Evolutionary conservation across 2,888 invertebrate species (phyloP).

Genomic region (Hyposoter dolosus): DNA sequence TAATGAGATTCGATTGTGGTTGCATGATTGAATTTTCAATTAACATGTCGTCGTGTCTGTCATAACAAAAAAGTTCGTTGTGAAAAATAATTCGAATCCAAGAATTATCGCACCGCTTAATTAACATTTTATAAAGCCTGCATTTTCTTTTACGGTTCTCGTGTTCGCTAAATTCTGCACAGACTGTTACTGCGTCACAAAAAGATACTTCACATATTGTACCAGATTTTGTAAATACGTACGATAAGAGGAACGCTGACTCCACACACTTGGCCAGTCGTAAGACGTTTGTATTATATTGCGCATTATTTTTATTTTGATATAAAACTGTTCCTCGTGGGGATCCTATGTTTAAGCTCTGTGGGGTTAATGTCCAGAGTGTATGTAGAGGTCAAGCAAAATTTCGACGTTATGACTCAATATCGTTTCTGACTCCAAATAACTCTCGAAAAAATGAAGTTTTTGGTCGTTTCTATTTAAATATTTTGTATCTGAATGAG

Average conservation of each 20-base stretch:
- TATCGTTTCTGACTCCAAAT: too few relatives aligned
- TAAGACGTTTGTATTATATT: not conserved
- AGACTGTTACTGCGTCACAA: not conserved
- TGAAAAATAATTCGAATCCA: not conserved
- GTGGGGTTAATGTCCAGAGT: not conserved
- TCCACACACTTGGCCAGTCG: not conserved
- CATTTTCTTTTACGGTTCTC: not conserved
- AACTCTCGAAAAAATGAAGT: too few relatives aligned
- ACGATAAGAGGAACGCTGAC: slow-evolving; percentile 9
- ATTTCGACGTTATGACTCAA: too few relatives aligned
- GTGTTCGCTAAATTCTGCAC: not conserved
- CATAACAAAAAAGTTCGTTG: not conserved
- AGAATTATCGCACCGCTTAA: too few relatives aligned
- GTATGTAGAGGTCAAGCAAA: not conserved
- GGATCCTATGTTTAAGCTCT: not conserved
- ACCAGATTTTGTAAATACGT: slow-evolving; percentile 17
- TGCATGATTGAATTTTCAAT: not conserved
- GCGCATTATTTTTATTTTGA: not conserved
- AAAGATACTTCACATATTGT: slow-evolving; percentile 1
- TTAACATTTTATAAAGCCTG: not conserved
- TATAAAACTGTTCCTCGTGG: not conserved
- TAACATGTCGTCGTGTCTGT: not conserved
- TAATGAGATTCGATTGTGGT: not conserved
- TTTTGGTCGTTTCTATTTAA: too few relatives aligned
- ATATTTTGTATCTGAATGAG: too few relatives aligned